These are phyloP conservation scores for Bombus pyrosoma DNA, from an alignment of 1,140 invertebrate species.

Conservation along the genomic window DNA sequence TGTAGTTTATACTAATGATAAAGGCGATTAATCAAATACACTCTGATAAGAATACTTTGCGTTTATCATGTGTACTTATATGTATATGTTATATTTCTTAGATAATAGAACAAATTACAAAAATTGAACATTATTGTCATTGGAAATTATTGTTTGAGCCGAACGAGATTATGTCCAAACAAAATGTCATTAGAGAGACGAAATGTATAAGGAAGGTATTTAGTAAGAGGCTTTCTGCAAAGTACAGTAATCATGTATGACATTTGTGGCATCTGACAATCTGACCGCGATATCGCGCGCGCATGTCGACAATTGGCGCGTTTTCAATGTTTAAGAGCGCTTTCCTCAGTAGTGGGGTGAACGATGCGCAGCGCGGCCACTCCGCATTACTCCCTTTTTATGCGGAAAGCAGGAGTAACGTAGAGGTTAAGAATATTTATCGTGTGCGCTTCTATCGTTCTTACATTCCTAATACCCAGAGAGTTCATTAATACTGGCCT, in stretches of 20 bases:
- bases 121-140: not conserved
- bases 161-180: not conserved
- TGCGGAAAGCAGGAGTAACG: constrained; percentile 73
- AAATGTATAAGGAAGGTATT: not conserved
- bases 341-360: constrained; percentile 75
- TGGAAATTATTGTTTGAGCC: not conserved
- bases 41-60: not conserved
- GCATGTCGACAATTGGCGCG: constrained; percentile 69
- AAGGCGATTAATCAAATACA: not conserved
- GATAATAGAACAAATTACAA: not conserved
- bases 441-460: constrained; percentile 7
- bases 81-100: not conserved
- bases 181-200: not conserved
- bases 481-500: constrained; percentile 73
- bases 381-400: constrained; percentile 82
- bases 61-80: not conserved
- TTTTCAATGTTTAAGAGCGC: constrained; percentile 73
- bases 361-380: constrained; percentile 82
- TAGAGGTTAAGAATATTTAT: constrained; percentile 59
- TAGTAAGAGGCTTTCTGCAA: too few relatives aligned
- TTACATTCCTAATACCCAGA: constrained; percentile 68
- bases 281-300: constrained; percentile 47
- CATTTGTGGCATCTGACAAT: not conserved
- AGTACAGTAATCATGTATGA: not conserved
- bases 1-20: not conserved